These are phyloP conservation scores for Falco cherrug DNA, from an alignment of 2,797 vertebrate species.

Conservation along the genomic window DNA sequence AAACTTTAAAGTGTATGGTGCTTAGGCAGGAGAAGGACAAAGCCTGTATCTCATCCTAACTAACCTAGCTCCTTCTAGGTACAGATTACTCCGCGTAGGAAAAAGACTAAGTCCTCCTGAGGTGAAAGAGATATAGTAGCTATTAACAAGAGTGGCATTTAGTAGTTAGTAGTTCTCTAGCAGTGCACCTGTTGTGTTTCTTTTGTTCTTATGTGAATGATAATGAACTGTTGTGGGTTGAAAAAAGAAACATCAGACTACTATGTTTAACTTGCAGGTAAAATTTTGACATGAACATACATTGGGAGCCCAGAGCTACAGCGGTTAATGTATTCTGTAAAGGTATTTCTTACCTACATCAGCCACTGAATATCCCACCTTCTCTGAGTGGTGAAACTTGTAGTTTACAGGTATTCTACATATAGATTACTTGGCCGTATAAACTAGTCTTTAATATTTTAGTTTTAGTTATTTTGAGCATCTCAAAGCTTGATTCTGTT, in stretches of 20 bases:
- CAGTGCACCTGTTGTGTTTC: background rate
- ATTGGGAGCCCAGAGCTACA: background rate
- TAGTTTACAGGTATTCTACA: background rate
- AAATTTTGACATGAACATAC: background rate
- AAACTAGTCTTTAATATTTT: background rate
- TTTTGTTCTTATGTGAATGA: background rate
- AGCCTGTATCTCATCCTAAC: background rate
- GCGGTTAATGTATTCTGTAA: background rate
- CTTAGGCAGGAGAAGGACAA: background rate
- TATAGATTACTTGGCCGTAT: background rate
- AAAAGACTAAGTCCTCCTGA: background rate
- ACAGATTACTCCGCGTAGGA: background rate
- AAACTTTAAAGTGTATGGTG: background rate
- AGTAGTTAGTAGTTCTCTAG: background rate
- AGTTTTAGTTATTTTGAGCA: background rate
- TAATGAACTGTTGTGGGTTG: background rate
- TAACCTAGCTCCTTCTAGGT: background rate
- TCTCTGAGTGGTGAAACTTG: background rate
- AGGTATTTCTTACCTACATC: background rate
- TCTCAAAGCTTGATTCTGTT: background rate
- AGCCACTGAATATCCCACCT: background rate
- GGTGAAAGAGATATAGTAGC: background rate
- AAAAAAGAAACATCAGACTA: background rate
- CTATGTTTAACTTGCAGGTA: background rate
- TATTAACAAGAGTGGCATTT: background rate